Base-by-base conservation (phyloP, 2,113 vertebrate genomes). In the Dromaius novaehollandiae region DNA sequence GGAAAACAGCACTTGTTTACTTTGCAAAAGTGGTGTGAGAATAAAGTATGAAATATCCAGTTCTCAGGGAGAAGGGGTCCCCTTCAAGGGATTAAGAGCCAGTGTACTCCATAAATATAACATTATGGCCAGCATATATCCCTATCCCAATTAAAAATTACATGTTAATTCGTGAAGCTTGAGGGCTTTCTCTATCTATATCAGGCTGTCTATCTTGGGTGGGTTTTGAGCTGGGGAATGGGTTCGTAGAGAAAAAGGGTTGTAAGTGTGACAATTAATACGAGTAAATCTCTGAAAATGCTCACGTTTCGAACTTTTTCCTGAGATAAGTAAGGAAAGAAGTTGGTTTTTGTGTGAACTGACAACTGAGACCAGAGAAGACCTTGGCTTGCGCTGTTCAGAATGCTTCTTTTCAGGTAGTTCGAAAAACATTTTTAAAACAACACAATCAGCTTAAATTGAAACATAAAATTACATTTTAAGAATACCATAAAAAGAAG, bases 221-320 rank as follows among this genome's bases (percentile, higher is more conserved):
- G 28, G 10, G 7, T 25, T 70, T 70, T 42, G 40, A 56, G 40
- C 12, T 78, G 34, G 24, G 11, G 30, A 44, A 51, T 19, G 42
- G 22, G 11, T 65, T 8, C 38, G 36, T 42, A 38, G 26, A 40
- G 34, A 18, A 46, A 17, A 48, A n/a, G 12, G 13, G 16, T 21
- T 55, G 0, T 1, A 69, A 17, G 2, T 12, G 8, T 20, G 55
- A 36, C 7, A n/a, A 32, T 13, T 46, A 26, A 3, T 28, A 40
- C 44, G 68, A 58, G 25, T 21, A 53, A 61, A 3, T 21, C 20
- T 18, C 28, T 34, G 26, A 19, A 66, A 48, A 13, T 48, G 46
- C 46, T 48, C 19, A 15, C 40, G 24, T 36, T 80, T 24, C 32
- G 30, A 36, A 36, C 19, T 6, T 42, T 69, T 38, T 56, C 48